Conservation (phyloP, 2,113 vertebrate species). For the Nothocercus nigrocapillus region DNA sequence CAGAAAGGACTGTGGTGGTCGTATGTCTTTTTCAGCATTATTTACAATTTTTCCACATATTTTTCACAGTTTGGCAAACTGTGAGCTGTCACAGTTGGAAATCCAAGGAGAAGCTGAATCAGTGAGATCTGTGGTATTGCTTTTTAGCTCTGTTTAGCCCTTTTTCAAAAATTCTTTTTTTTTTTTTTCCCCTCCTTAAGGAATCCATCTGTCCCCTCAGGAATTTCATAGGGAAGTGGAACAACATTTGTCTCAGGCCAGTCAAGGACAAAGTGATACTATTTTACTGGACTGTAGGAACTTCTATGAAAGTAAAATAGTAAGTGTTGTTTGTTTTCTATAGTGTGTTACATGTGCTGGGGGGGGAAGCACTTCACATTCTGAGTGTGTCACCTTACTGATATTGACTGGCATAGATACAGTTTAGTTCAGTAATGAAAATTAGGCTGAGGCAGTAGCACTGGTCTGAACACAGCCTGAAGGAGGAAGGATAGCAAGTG, state of each 20-base stretch:
- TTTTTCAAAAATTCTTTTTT: background rate
- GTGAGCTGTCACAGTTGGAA: background rate
- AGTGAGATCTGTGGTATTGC: background rate
- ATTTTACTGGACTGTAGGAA: slow-evolving; percentile 96
- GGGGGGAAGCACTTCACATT: background rate
- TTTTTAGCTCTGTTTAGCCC: background rate
- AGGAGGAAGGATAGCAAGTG: background rate
- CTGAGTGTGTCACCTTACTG: background rate
- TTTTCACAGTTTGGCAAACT: background rate
- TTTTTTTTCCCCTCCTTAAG: slow-evolving; percentile 66
- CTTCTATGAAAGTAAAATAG: slow-evolving; percentile 99
- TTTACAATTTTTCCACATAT: no score
- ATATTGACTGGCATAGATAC: background rate
- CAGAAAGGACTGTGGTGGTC: background rate
- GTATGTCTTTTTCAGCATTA: background rate
- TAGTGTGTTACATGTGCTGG: background rate
- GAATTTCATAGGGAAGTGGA: slow-evolving; percentile 94
- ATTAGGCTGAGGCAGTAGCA: background rate
- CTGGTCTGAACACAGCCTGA: background rate
- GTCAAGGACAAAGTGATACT: slow-evolving; percentile 79
- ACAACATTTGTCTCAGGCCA: slow-evolving; percentile 79
- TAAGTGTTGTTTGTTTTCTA: slow-evolving; percentile 74
- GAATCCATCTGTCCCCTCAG: slow-evolving; percentile 89
- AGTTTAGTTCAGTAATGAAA: background rate
- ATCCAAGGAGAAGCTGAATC: background rate